Base-by-base conservation (phyloP, 92 coral and sea anemone genomes). In the Porites lobata region DNA sequence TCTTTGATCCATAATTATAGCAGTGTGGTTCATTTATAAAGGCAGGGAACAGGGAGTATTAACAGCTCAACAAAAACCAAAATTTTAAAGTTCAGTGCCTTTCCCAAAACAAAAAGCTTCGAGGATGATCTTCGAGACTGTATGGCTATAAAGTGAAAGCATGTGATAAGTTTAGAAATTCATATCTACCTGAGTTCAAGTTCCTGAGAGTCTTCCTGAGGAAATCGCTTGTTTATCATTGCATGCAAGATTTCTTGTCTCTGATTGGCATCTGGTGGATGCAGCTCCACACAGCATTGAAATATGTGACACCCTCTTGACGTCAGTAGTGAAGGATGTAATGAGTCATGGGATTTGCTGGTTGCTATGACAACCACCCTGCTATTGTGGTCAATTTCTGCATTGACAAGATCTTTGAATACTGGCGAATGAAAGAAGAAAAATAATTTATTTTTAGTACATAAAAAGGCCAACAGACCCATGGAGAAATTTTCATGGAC, bases 331-430 rank as follows among this genome's bases (percentile, higher is more conserved):
- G 94, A 86, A 11, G 95, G 90, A 77, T 98, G 98, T 9, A 98
- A 83, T 8, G 95, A 92, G 72, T 98, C 96, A 63, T 72, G 93
- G 38, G 99, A 96, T 66, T 87, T 92, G 75, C 95, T 90, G 51
- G 99, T 95, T 92, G 98, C 98, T 89, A 98, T 89, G 95, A 98
- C 96, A 89, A 78, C 95, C 32, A 98, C 68, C 78, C 90, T 92
- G 85, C 95, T 94, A 18, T 84, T 88, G 93, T 85, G 92, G 9
- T 62, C 79, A 32, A 94, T 89, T 70, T 94, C 98, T 20, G 80
- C 83, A 62, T 78, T 82, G 61, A 95, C 69, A 9, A 96, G 89
- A 72, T 94, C 96, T 85, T 92, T 97, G 82, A 97, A 97, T 65
- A 92, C 99, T 97, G 75, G 11, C 19, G 50, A 87, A 62, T 20